phyloP scores from a whole-genome alignment of 2,113 vertebrate genomes.

The Forbesichthys agassizii region DNA sequence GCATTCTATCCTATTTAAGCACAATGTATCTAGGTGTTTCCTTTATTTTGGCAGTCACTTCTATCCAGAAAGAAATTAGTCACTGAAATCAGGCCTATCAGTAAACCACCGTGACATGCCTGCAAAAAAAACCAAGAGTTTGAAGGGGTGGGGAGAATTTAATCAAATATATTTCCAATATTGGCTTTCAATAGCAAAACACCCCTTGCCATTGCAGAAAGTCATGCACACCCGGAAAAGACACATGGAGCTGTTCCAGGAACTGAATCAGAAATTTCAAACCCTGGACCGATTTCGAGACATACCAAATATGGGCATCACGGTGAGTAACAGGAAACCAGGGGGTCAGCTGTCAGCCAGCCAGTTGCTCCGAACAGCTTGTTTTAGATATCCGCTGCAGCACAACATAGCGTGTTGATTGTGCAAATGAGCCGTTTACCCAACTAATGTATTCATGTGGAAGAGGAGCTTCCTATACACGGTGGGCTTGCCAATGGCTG shows the following conservation, averaged over 20 bases:
- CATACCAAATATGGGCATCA: conserved; percentile 98
- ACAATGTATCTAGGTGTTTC: conserved; percentile 50
- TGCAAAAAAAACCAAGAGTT: conserved; percentile 59
- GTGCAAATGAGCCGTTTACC: conserved; percentile 66
- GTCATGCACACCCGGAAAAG: conserved; percentile 99
- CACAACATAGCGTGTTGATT: conserved; percentile 65
- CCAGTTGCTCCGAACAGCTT: conserved; percentile 52
- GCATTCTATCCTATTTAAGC: conserved; percentile 23
- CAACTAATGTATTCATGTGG: conserved; percentile 57
- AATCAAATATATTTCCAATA: conserved; percentile 66
- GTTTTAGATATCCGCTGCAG: conserved; percentile 73
- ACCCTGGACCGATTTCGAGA: conserved; percentile 99
- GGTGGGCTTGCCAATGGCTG: conserved; percentile 40
- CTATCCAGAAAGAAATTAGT: conserved; percentile 59
- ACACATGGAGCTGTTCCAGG: conserved; percentile 99
- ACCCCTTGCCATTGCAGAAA: conserved; percentile 90
- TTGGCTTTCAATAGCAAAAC: conserved; percentile 74
- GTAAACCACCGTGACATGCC: conserved; percentile 56
- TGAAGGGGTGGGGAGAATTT: conserved; percentile 62
- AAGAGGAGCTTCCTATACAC: conserved; percentile 46
- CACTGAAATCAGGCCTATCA: conserved; percentile 1
- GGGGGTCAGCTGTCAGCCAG: conserved; percentile 55
- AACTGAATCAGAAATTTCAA: conserved; percentile 99
- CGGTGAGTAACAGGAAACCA: conserved; percentile 89
- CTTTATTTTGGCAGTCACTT: conserved; percentile 66